Conservation (phyloP, 1,140 invertebrate genomes). For the Anagrus nilaparvatae region DNA sequence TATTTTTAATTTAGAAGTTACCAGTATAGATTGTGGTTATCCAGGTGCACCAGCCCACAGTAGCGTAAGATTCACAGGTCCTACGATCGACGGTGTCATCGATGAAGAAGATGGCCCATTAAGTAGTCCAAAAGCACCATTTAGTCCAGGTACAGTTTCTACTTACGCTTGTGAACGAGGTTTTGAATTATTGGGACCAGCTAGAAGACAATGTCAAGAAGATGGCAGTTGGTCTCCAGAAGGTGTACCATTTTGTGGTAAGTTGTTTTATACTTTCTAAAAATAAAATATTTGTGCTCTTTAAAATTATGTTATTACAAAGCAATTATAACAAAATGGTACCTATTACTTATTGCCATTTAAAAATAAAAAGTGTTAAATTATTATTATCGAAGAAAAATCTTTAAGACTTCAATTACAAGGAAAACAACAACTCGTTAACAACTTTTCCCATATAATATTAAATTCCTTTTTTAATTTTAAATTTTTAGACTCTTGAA, state of each 20-base stretch:
- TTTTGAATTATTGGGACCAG: slow-evolving; percentile 81
- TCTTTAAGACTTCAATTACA: no score
- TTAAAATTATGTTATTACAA: neutral
- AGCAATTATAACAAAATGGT: no score
- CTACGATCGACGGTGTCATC: slow-evolving; percentile 30
- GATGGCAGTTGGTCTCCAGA: slow-evolving; percentile 80
- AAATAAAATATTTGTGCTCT: no score
- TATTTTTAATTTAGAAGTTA: no score
- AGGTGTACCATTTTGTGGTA: slow-evolving; percentile 90
- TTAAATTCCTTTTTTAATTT: no score
- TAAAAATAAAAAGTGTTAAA: no score
- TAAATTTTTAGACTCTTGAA: no score
- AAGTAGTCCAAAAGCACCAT: slow-evolving; percentile 42
- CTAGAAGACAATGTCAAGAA: slow-evolving; percentile 60
- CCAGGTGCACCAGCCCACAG: slow-evolving; percentile 90
- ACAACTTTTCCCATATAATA: no score
- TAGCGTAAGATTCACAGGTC: slow-evolving; percentile 58
- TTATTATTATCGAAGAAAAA: no score
- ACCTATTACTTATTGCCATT: no score
- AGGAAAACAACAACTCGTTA: no score
- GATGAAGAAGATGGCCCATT: slow-evolving; percentile 35
- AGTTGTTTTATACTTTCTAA: slow-evolving; percentile 41
- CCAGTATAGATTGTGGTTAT: slow-evolving; percentile 57
- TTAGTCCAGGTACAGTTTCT: slow-evolving; percentile 61
- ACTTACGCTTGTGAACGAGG: slow-evolving; percentile 83